A percentile compares a stretch with the other conserved stretches of the same genome.
These are phyloP conservation scores for Gastrophryne carolinensis DNA, from an alignment of 2,797 vertebrate species.

Conservation along the genomic window DNA sequence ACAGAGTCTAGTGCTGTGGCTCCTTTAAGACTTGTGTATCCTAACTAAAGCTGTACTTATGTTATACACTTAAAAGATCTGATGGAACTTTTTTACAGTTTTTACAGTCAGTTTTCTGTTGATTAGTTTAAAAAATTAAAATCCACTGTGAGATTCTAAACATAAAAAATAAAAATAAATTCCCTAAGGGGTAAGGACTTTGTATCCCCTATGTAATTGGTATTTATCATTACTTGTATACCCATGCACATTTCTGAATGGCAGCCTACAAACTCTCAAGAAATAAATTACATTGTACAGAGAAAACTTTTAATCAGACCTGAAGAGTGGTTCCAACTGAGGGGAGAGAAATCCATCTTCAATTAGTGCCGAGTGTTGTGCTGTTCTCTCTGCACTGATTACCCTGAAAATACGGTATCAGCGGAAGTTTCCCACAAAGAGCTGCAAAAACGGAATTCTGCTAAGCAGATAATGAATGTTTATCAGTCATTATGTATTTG, in stretches of 20 bases:
- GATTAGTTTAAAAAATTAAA: too few relatives aligned
- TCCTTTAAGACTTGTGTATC: too few relatives aligned
- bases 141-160: too few relatives aligned
- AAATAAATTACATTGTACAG: conserved; percentile 29
- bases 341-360: conserved; percentile 26
- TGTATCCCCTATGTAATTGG: too few relatives aligned
- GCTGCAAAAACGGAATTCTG: conserved; percentile 18
- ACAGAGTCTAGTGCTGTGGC: too few relatives aligned
- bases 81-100: too few relatives aligned
- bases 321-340: conserved; percentile 29
- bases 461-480: conserved; percentile 23
- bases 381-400: background rate
- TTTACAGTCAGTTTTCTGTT: too few relatives aligned
- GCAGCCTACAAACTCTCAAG: conserved; percentile 5
- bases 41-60: too few relatives aligned
- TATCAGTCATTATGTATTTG: background rate
- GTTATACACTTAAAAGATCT: too few relatives aligned
- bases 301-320: conserved; percentile 41
- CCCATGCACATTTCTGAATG: conserved; percentile 2
- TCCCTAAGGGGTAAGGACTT: too few relatives aligned
- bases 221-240: too few relatives aligned
- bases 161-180: too few relatives aligned
- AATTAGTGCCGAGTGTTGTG: conserved; percentile 9
- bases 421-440: conserved; percentile 7
- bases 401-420: background rate